Evolutionary conservation across 2,888 invertebrate species (phyloP).

Genomic region (Neoitamus cyanurus): DNA sequence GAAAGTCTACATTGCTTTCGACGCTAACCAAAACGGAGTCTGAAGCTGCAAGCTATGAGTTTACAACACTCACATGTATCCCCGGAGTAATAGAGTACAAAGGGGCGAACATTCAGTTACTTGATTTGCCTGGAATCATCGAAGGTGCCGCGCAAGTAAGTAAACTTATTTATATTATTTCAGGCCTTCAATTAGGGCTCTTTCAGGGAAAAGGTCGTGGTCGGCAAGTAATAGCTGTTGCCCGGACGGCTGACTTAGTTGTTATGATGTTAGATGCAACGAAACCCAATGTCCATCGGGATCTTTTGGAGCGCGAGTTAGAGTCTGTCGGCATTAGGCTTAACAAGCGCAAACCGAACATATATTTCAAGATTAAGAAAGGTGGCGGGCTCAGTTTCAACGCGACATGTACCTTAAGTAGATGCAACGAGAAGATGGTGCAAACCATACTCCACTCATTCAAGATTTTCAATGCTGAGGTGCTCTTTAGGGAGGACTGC

Average conservation of each 20-base stretch:
- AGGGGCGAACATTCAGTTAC: slow-evolving; percentile 97
- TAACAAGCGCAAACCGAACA: slow-evolving; percentile 95
- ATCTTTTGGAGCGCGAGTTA: slow-evolving; percentile 91
- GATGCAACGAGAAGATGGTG: slow-evolving; percentile 95
- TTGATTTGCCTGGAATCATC: slow-evolving; percentile 99
- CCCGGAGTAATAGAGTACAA: slow-evolving; percentile 99
- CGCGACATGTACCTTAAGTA: slow-evolving; percentile 92
- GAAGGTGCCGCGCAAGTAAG: slow-evolving; percentile 92
- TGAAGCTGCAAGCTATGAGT: slow-evolving; percentile 97
- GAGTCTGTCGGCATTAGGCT: slow-evolving; percentile 98
- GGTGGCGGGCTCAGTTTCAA: slow-evolving; percentile 98
- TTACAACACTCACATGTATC: slow-evolving; percentile 98
- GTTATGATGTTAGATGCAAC: slow-evolving; percentile 99
- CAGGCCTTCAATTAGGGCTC: background rate
- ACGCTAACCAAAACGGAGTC: slow-evolving; percentile 96
- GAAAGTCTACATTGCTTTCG: slow-evolving; percentile 89
- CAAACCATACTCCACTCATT: slow-evolving; percentile 98
- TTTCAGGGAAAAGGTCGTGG: slow-evolving; percentile 85
- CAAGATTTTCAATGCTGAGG: slow-evolving; percentile 96
- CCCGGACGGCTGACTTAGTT: slow-evolving; percentile 96
- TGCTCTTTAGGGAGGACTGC: slow-evolving; percentile 95
- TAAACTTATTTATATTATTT: background rate
- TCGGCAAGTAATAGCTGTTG: slow-evolving; percentile 97
- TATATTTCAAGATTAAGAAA: slow-evolving; percentile 97
- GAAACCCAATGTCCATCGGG: slow-evolving; percentile 95